These are phyloP conservation scores for Tanytarsus gracilentus DNA, from an alignment of 2,888 invertebrate genomes.

Conservation along the genomic window DNA sequence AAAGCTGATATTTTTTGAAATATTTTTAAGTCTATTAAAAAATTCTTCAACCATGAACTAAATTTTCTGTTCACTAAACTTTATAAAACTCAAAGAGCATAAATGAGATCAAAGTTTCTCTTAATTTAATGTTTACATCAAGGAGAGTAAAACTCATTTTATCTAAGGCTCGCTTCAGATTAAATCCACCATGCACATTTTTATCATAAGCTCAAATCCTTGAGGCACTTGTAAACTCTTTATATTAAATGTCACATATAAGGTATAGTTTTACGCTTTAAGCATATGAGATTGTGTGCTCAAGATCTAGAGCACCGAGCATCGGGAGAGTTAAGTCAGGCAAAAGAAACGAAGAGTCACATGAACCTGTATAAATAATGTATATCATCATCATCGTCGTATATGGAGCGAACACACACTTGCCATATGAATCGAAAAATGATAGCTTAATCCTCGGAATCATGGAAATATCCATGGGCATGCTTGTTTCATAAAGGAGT, in stretches of 20 bases:
- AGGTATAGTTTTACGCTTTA: no score
- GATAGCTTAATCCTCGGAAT: constrained; percentile 28
- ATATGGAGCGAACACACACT: constrained; percentile 11
- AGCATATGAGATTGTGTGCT: no score
- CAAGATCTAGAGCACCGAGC: neutral
- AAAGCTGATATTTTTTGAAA: no score
- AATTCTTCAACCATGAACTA: no score
- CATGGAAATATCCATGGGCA: constrained; percentile 4
- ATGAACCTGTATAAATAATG: constrained; percentile 28
- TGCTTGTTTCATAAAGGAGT: no score
- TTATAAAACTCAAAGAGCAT: no score
- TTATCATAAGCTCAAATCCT: neutral
- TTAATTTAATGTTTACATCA: constrained; percentile 22
- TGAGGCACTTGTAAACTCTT: no score
- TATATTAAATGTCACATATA: no score
- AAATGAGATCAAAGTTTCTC: constrained; percentile 26
- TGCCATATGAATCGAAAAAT: constrained; percentile 24
- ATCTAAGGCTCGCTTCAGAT: neutral
- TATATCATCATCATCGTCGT: constrained; percentile 2
- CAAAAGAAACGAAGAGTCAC: neutral
- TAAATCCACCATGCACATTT: no score
- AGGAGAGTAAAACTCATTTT: constrained; percentile 6
- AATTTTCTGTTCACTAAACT: no score
- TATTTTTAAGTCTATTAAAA: no score
- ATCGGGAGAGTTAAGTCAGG: neutral